Evolutionary conservation across 1,140 invertebrate genomes (phyloP).

Genomic region (Leptoteleia sp.): DNA sequence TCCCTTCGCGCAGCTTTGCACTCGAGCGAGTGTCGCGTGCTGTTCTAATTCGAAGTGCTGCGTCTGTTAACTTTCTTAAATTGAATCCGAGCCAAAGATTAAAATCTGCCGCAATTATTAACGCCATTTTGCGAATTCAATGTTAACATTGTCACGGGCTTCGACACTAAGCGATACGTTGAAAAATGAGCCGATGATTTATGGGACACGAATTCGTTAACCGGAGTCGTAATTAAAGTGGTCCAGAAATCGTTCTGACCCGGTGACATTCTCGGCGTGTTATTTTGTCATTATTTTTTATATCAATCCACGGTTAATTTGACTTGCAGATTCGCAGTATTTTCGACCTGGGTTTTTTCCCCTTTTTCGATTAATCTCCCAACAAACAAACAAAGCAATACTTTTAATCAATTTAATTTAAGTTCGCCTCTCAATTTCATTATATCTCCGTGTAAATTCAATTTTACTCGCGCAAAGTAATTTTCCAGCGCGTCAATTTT

Average conservation of each 20-base stretch:
- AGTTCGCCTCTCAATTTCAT: no score
- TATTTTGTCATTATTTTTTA: conserved; percentile 22
- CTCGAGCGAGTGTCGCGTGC: conserved; percentile 23
- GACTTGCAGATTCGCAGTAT: neutral
- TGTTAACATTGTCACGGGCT: conserved; percentile 31
- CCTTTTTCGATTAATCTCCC: no score
- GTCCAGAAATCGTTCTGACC: conserved; percentile 5
- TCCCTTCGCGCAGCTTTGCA: no score
- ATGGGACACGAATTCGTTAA: no score
- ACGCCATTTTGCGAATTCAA: conserved; percentile 42
- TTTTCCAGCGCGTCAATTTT: no score
- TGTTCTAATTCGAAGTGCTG: conserved; percentile 47
- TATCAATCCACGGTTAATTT: conserved; percentile 8
- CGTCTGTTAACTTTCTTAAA: conserved; percentile 55
- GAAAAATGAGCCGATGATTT: conserved; percentile 10
- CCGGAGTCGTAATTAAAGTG: no score
- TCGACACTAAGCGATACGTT: conserved; percentile 3
- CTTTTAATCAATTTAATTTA: no score
- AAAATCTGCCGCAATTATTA: conserved; percentile 43
- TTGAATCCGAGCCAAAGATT: conserved; percentile 57
- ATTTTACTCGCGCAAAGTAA: no score
- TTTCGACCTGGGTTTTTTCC: no score
- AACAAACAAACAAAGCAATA: no score
- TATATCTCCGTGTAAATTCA: no score
- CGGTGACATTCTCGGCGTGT: conserved; percentile 15